These are phyloP conservation scores for Ciconia maguari DNA, from an alignment of 2,113 vertebrate genomes.

Conservation along the genomic window DNA sequence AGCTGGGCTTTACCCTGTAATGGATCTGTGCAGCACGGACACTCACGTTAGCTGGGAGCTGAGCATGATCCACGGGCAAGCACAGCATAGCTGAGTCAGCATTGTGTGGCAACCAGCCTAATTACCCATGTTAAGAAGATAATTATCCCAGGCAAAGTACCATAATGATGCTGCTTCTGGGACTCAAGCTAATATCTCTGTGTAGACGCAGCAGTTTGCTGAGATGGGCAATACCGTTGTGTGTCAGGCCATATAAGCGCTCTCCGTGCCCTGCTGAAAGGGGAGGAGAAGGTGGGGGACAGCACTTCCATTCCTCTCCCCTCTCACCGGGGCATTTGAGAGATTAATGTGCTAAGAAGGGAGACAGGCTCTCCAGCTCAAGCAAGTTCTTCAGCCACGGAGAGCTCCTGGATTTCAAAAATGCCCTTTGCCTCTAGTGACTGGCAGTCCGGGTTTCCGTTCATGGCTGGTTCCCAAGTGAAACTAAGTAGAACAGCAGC, in stretches of 20 bases:
- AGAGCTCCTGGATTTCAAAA: neutral
- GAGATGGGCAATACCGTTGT: neutral
- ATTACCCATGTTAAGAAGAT: neutral
- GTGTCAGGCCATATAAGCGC: rapidly evolving
- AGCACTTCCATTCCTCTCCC: neutral
- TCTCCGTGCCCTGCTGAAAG: neutral
- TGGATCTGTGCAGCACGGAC: rapidly evolving
- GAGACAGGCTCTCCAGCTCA: neutral
- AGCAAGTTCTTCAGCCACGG: neutral
- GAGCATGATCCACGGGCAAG: neutral
- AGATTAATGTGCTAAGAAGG: rapidly evolving
- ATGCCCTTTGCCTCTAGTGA: neutral
- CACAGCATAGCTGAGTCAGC: neutral
- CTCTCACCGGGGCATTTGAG: neutral
- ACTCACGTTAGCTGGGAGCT: rapidly evolving
- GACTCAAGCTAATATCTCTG: neutral
- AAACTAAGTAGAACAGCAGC: neutral
- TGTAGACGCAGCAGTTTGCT: neutral
- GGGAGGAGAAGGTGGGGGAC: neutral
- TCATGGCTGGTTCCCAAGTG: neutral
- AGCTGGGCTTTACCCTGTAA: neutral
- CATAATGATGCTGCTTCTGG: neutral
- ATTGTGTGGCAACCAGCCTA: neutral
- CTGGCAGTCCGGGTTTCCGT: neutral
- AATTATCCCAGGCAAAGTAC: neutral